A percentile compares a stretch with the other conserved stretches of the same genome.
Evolutionary conservation across 1,140 invertebrate species (phyloP).

Genomic region (Macrobrachium nipponense): DNA sequence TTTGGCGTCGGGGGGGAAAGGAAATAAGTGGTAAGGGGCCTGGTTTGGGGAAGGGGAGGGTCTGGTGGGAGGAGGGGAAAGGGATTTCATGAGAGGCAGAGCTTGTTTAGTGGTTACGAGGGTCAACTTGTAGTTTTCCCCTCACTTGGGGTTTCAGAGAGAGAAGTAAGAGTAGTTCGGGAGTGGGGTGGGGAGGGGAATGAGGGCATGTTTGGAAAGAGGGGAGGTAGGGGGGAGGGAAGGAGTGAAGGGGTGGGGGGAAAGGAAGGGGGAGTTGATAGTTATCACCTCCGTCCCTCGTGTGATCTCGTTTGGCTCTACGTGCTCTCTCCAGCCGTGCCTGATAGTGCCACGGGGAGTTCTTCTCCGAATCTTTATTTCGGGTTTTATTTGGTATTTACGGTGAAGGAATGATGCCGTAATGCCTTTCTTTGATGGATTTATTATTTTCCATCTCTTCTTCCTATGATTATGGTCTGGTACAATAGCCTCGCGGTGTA

Average conservation of each 20-base stretch:
- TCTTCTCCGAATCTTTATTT: no score
- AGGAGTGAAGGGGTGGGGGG: no score
- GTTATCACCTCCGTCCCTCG: constrained; percentile 53
- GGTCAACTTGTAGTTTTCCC: constrained; percentile 57
- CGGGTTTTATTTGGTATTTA: no score
- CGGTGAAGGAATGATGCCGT: no score
- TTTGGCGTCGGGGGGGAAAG: background rate
- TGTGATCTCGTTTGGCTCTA: constrained; percentile 34
- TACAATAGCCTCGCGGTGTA: no score
- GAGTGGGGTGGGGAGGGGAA: no score
- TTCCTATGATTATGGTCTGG: no score
- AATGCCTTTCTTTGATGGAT: no score
- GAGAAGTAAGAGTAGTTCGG: no score
- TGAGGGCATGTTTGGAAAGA: no score
- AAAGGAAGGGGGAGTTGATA: constrained; percentile 9
- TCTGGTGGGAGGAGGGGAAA: background rate
- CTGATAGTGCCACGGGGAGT: background rate
- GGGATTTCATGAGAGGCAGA: constrained; percentile 44
- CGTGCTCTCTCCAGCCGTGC: constrained; percentile 9
- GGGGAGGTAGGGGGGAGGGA: no score
- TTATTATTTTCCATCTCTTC: no score
- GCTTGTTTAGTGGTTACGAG: constrained; percentile 60
- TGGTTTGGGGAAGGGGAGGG: background rate
- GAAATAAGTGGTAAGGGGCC: background rate
- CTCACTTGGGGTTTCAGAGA: background rate